A percentile compares a stretch with the other conserved stretches of the same genome.
Conservation (phyloP, 2,113 vertebrate species). For the Rhadina sibilatrix region DNA sequence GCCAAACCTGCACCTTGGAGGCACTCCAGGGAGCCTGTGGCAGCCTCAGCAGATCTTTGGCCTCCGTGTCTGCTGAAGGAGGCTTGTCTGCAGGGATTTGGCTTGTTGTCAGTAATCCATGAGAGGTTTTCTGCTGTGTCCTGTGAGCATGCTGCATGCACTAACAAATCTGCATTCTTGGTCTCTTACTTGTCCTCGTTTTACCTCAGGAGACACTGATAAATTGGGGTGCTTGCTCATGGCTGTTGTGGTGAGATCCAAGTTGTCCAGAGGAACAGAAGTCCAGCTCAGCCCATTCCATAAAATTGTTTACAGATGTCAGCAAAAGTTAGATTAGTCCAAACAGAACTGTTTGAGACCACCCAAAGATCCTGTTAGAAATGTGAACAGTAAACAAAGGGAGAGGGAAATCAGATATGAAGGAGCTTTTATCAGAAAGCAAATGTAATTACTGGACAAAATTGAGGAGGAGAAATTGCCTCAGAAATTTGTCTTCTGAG, state of each 20-base stretch:
- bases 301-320: slow-evolving; percentile 43
- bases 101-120: background rate
- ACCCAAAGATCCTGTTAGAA: slow-evolving; percentile 20
- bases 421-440: background rate
- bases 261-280: background rate
- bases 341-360: slow-evolving; percentile 42
- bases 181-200: background rate
- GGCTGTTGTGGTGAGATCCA: background rate
- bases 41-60: background rate
- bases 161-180: background rate
- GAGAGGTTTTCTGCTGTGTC: background rate
- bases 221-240: background rate
- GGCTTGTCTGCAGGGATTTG: background rate
- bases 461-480: background rate
- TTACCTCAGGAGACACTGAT: background rate
- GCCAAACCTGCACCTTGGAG: background rate
- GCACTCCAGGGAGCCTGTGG: background rate
- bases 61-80: background rate
- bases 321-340: slow-evolving; percentile 15
- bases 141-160: background rate
- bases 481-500: background rate
- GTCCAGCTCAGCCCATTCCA: background rate
- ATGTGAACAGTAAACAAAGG: background rate
- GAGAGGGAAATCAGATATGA: background rate
- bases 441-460: background rate